These are phyloP conservation scores for Rhyacophila brunnea DNA, from an alignment of 1,140 invertebrate genomes.

Conservation along the genomic window DNA sequence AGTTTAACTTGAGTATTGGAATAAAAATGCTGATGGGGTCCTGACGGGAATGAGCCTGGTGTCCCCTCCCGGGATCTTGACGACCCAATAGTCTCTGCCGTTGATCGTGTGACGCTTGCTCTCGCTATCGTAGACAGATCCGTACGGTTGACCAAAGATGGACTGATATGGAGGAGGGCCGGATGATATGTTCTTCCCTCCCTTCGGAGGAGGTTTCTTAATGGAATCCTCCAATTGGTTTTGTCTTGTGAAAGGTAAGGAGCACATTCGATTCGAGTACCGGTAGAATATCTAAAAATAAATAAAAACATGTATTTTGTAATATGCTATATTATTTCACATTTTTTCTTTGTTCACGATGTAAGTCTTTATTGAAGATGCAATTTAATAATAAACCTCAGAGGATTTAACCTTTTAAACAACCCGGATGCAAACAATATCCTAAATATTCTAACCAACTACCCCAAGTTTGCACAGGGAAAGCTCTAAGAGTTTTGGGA, in stretches of 20 bases:
- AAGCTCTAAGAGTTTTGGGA: no score
- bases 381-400: background rate
- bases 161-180: constrained; percentile 59
- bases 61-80: constrained; percentile 57
- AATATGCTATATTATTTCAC: background rate
- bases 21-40: constrained; percentile 70
- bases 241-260: constrained; percentile 1
- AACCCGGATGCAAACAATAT: no score
- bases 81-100: constrained; percentile 70
- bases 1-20: constrained; percentile 53
- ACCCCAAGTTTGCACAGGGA: no score
- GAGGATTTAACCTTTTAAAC: no score
- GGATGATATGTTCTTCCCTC: constrained; percentile 21
- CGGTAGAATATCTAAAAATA: constrained; percentile 21
- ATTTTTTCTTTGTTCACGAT: background rate
- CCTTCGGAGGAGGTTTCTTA: background rate
- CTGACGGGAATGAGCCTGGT: constrained; percentile 66
- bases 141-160: constrained; percentile 46
- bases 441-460: no score
- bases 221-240: background rate
- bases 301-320: background rate
- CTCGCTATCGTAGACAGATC: constrained; percentile 48
- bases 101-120: constrained; percentile 63
- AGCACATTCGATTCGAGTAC: constrained; percentile 16
- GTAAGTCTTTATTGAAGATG: background rate